Evolutionary conservation across 2,888 invertebrate species (phyloP).

Genomic region (Helleia helle): DNA sequence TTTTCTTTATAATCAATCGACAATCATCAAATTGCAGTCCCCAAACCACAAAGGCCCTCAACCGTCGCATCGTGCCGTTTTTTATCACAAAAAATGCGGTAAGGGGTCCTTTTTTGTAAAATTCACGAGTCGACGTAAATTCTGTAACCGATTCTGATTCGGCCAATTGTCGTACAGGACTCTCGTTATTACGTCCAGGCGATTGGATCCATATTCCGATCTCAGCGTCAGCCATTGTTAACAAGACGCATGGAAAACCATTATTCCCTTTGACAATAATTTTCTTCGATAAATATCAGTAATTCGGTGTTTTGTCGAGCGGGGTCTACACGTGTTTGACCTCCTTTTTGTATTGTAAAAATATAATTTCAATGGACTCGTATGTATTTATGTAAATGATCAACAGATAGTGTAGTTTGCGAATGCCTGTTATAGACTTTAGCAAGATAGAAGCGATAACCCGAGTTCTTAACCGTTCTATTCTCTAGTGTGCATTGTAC

Average conservation of each 20-base stretch:
- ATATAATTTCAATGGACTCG: not conserved
- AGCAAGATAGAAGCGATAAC: too few species aligned
- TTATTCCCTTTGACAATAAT: slow-evolving; percentile 9
- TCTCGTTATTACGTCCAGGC: slow-evolving; percentile 20
- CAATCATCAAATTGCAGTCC: too few species aligned
- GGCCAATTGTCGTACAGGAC: slow-evolving; percentile 24
- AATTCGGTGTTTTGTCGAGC: not conserved
- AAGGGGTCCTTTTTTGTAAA: slow-evolving; percentile 41
- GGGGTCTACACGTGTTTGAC: slow-evolving; percentile 2
- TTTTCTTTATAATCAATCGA: too few species aligned
- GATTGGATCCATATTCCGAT: slow-evolving; percentile 12
- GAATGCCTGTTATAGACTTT: too few species aligned
- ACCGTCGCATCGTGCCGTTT: too few species aligned
- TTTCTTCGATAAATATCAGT: slow-evolving; percentile 13
- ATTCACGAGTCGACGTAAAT: slow-evolving; percentile 21
- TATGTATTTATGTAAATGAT: not conserved
- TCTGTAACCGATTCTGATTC: slow-evolving; percentile 17
- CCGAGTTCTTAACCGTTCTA: too few species aligned
- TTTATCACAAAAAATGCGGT: not conserved
- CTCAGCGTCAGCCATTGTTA: slow-evolving; percentile 39
- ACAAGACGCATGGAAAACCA: slow-evolving; percentile 18
- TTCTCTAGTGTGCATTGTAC: too few species aligned
- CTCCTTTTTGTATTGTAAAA: slow-evolving; percentile 2
- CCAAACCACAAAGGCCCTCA: too few species aligned
- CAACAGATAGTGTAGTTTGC: too few species aligned